phyloP scores from a whole-genome alignment of 2,797 vertebrate genomes.

The Oophaga sylvatica region DNA sequence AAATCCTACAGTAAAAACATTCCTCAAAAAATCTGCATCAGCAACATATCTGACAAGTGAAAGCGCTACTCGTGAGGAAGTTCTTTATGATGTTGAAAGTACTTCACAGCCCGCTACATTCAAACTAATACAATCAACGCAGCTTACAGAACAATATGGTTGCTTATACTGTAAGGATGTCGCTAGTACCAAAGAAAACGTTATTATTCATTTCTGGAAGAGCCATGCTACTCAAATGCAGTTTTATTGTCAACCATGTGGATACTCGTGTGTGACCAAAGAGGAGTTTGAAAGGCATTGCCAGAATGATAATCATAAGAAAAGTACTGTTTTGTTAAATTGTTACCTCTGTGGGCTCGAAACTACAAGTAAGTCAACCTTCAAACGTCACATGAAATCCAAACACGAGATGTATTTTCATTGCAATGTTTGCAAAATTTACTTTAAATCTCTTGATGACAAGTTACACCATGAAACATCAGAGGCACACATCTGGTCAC shows the following conservation, averaged over 20 bases:
- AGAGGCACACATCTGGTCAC: slow-evolving; percentile 64
- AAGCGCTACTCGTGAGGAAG: slow-evolving; percentile 54
- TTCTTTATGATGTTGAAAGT: slow-evolving; percentile 44
- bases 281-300: slow-evolving; percentile 72
- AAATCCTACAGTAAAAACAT: slow-evolving; percentile 59
- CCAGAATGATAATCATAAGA: slow-evolving; percentile 69
- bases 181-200: slow-evolving; percentile 31
- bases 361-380: slow-evolving; percentile 58
- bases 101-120: slow-evolving; percentile 9
- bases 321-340: slow-evolving; percentile 62
- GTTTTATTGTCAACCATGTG: slow-evolving; percentile 77
- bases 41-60: slow-evolving; percentile 34
- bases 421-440: slow-evolving; percentile 69
- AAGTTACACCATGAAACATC: slow-evolving; percentile 68
- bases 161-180: slow-evolving; percentile 77
- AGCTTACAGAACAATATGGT: slow-evolving; percentile 61
- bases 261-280: slow-evolving; percentile 65
- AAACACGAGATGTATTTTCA: slow-evolving; percentile 67
- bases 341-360: slow-evolving; percentile 72
- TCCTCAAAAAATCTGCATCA: slow-evolving; percentile 25
- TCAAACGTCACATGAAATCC: slow-evolving; percentile 72
- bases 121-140: slow-evolving; percentile 6
- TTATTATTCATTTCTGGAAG: slow-evolving; percentile 59
- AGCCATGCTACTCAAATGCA: slow-evolving; percentile 75
- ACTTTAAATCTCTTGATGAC: slow-evolving; percentile 70